Percentiles rank a stretch among this genome's conserved stretches.
Evolutionary conservation across 1,140 invertebrate species (phyloP).

Genomic region (Agrypnia vestita): DNA sequence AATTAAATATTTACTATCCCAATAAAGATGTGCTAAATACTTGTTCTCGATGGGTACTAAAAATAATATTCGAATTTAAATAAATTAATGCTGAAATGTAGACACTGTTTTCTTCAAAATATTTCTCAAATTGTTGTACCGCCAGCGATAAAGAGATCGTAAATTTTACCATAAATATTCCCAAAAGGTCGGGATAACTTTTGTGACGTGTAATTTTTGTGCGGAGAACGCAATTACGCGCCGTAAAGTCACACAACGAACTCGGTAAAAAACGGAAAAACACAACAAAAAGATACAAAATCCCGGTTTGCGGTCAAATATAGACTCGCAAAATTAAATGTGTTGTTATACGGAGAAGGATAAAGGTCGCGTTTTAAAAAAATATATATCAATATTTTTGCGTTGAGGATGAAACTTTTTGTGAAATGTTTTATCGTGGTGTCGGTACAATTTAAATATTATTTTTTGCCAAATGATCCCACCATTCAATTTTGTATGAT

Average conservation of each 20-base stretch:
- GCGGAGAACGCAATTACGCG: conserved; percentile 41
- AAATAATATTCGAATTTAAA: too few relatives aligned
- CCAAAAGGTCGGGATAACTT: conserved; percentile 42
- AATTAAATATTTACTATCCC: too few relatives aligned
- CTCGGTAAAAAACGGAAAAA: conserved; percentile 7
- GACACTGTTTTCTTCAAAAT: neutral
- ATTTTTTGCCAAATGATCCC: too few relatives aligned
- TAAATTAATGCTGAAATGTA: too few relatives aligned
- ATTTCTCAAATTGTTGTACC: conserved; percentile 18
- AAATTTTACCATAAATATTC: conserved; percentile 42
- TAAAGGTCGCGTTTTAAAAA: conserved; percentile 5
- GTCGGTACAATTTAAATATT: too few relatives aligned
- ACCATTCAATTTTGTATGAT: too few relatives aligned
- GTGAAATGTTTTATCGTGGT: neutral
- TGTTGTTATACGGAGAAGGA: conserved; percentile 27
- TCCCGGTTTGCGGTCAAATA: conserved; percentile 34
- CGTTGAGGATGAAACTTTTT: neutral
- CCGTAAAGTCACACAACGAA: conserved; percentile 25
- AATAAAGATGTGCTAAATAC: too few relatives aligned
- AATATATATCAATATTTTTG: neutral
- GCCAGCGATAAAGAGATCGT: conserved; percentile 12
- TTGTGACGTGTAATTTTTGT: conserved; percentile 40
- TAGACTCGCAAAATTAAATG: conserved; percentile 45
- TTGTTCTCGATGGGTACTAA: too few relatives aligned
- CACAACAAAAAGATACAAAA: conserved; percentile 27